Conservation (phyloP, 2,113 vertebrate species). For the Pterocles orientalis region DNA sequence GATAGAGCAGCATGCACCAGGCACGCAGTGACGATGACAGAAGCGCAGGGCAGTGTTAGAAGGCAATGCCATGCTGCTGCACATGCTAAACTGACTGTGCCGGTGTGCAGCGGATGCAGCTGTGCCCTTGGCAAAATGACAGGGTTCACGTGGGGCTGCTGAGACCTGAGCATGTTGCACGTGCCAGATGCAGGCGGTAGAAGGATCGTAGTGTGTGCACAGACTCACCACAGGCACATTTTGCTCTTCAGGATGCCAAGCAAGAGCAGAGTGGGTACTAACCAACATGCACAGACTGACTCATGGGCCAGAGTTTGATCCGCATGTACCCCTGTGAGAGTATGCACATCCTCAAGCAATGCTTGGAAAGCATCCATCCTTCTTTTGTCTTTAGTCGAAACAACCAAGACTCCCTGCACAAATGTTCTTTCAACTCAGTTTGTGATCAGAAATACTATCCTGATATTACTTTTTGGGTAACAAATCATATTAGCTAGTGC, state of each 20-base stretch:
- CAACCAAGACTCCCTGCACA: not conserved
- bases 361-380: not conserved
- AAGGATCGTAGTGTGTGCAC: not conserved
- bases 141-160: fast-evolving
- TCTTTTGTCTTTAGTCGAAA: not conserved
- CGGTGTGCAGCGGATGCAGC: fast-evolving
- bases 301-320: not conserved
- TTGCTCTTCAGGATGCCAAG: not conserved
- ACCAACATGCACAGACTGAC: not conserved
- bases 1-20: not conserved
- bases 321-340: not conserved
- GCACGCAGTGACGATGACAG: fast-evolving
- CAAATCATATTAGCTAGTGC: not conserved
- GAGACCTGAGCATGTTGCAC: fast-evolving
- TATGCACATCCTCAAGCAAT: not conserved
- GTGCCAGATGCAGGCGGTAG: fast-evolving
- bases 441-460: not conserved
- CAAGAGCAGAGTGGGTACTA: not conserved
- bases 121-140: not conserved
- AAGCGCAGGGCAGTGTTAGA: not conserved
- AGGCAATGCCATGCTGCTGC: not conserved
- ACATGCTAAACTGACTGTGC: fast-evolving
- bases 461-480: not conserved
- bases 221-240: not conserved
- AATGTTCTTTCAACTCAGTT: not conserved